Percentiles rank a stretch among this genome's conserved stretches.
phyloP scores from a whole-genome alignment of 2,113 vertebrate species.

The Octodon degus region DNA sequence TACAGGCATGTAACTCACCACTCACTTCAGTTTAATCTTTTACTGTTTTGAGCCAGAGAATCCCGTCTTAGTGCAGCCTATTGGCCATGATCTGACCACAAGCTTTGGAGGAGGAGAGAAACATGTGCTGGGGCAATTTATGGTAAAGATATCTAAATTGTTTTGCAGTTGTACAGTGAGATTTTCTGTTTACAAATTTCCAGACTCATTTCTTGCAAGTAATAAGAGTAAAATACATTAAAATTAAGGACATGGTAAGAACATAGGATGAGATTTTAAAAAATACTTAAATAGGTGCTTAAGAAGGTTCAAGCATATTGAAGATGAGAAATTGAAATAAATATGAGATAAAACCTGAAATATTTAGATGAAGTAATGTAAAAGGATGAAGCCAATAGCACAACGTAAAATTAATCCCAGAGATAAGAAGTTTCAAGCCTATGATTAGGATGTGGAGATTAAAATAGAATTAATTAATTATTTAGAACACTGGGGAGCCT shows the following conservation, averaged over 20 bases:
- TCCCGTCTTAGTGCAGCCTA: neutral
- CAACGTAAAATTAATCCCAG: constrained; percentile 40
- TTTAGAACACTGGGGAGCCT: constrained; percentile 24
- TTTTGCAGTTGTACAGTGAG: neutral
- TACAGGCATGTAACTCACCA: neutral
- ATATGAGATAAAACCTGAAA: constrained; percentile 41
- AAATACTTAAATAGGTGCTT: constrained; percentile 29
- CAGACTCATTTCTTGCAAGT: constrained; percentile 35
- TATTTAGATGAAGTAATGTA: constrained; percentile 51
- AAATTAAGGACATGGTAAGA: neutral
- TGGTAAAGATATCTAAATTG: neutral
- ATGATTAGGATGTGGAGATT: constrained; percentile 29
- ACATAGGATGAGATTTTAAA: neutral
- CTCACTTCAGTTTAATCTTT: neutral
- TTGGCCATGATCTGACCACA: too few species aligned
- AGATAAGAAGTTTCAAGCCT: neutral
- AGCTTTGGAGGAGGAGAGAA: neutral
- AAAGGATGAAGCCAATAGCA: constrained; percentile 30
- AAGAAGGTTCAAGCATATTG: neutral
- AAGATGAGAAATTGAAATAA: constrained; percentile 77
- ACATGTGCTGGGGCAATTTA: neutral
- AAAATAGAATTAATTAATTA: constrained; percentile 50
- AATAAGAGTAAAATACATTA: constrained; percentile 50
- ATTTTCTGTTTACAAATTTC: constrained; percentile 27
- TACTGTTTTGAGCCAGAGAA: neutral